Conservation (phyloP, 1,140 invertebrate species). For the Zaprionus capensis region DNA sequence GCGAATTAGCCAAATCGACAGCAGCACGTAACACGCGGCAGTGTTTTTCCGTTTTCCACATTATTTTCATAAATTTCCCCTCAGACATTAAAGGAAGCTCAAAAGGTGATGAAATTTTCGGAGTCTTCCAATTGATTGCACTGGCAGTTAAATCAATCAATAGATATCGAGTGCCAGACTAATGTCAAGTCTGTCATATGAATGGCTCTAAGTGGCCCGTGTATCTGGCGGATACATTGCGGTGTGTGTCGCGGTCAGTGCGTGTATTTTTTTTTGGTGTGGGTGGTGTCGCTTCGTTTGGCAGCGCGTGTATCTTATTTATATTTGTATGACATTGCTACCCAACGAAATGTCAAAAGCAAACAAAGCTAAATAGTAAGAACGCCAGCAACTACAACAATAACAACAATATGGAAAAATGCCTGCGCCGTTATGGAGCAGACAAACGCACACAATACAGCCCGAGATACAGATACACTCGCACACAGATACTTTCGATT, state of each 20-base stretch:
- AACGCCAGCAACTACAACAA: conserved; percentile 29
- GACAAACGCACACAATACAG: conserved; percentile 34
- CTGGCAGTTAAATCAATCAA: conserved; percentile 41
- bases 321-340: conserved; percentile 80
- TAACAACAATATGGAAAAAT: conserved; percentile 58
- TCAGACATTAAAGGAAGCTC: not conserved
- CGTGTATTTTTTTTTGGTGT: conserved; percentile 52
- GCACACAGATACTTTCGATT: conserved; percentile 61
- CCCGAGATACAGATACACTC: conserved; percentile 31
- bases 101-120: not conserved
- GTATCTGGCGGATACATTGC: conserved; percentile 39
- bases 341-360: conserved; percentile 74
- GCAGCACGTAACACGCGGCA: conserved; percentile 28
- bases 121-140: conserved; percentile 38
- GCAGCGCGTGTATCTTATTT: conserved; percentile 61
- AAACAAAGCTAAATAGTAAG: conserved; percentile 62
- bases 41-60: conserved; percentile 3
- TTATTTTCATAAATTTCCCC: not conserved
- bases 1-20: conserved; percentile 58
- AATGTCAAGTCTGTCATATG: conserved; percentile 21
- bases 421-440: conserved; percentile 56
- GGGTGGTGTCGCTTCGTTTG: conserved; percentile 37
- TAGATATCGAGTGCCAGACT: conserved; percentile 24
- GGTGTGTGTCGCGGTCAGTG: conserved; percentile 49
- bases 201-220: conserved; percentile 45